These are phyloP conservation scores for Ammodytes marinus DNA, from an alignment of 2,113 vertebrate genomes.

Conservation along the genomic window DNA sequence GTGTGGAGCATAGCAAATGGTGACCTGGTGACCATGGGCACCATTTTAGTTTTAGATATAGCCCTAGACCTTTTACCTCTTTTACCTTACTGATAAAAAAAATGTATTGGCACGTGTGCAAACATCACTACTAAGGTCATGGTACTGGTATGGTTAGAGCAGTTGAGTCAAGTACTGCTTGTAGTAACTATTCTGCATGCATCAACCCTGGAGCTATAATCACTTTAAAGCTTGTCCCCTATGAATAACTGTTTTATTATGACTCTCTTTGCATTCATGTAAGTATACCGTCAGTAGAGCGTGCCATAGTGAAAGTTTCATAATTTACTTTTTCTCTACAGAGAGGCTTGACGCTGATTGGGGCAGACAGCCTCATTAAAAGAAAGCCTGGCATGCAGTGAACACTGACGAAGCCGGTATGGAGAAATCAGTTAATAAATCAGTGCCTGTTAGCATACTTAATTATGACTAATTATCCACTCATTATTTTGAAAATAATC, in stretches of 20 bases:
- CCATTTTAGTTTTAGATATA: no score
- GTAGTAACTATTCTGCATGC: not conserved
- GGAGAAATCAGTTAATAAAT: constrained; percentile 77
- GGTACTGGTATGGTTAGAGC: not conserved
- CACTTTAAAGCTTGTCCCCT: constrained; percentile 18
- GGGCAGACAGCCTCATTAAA: constrained; percentile 79
- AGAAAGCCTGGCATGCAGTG: constrained; percentile 71
- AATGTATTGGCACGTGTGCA: not conserved
- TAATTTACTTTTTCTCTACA: constrained; percentile 67
- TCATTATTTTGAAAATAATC: constrained; percentile 78
- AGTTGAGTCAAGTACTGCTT: not conserved
- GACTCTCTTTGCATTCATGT: constrained; percentile 23
- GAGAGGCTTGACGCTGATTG: constrained; percentile 78
- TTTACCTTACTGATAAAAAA: not conserved
- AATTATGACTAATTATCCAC: constrained; percentile 79
- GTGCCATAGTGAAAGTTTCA: constrained; percentile 65
- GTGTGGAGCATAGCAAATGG: no score
- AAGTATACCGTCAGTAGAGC: constrained; percentile 47
- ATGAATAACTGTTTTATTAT: constrained; percentile 45
- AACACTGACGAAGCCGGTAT: constrained; percentile 70
- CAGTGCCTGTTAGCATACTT: constrained; percentile 75
- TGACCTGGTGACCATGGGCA: no score
- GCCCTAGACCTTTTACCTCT: not conserved
- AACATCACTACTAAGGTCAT: not conserved
- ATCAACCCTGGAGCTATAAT: constrained; percentile 12